Percentiles rank a stretch among this genome's conserved stretches.
Evolutionary conservation across 1,140 invertebrate genomes (phyloP).

Genomic region (Stratiolaelaps scimitus): DNA sequence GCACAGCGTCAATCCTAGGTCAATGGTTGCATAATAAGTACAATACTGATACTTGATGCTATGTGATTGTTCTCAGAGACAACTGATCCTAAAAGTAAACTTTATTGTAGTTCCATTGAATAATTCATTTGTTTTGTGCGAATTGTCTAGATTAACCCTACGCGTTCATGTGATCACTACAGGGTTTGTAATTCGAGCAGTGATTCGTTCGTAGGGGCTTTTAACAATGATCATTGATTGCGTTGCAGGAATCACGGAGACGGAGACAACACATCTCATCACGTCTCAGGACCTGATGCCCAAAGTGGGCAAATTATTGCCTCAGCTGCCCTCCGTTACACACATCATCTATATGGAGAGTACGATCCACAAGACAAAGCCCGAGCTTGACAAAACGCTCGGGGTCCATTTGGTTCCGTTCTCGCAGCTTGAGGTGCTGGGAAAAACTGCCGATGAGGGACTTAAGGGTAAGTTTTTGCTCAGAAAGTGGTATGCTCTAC

Average conservation of each 20-base stretch:
- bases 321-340: constrained; percentile 41
- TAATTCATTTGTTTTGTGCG: too few relatives aligned
- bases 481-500: too few relatives aligned
- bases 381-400: neutral
- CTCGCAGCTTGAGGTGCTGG: constrained; percentile 38
- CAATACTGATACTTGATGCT: too few relatives aligned
- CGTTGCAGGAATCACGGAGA: constrained; percentile 66
- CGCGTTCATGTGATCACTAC: too few relatives aligned
- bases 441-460: constrained; percentile 29
- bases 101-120: too few relatives aligned
- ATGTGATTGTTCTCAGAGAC: too few relatives aligned
- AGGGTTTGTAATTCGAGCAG: too few relatives aligned
- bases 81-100: too few relatives aligned
- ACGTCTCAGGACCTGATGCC: constrained; percentile 33
- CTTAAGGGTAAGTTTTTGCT: neutral
- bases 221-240: neutral
- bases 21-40: too few relatives aligned
- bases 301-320: constrained; percentile 33
- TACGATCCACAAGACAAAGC: neutral
- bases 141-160: too few relatives aligned
- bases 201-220: too few relatives aligned
- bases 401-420: constrained; percentile 36
- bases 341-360: constrained; percentile 75
- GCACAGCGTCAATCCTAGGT: too few relatives aligned
- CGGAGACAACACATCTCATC: constrained; percentile 57